Evolutionary conservation across 1,140 invertebrate genomes (phyloP).

Genomic region (roundworm (Caenorhabditis elegans)): DNA sequence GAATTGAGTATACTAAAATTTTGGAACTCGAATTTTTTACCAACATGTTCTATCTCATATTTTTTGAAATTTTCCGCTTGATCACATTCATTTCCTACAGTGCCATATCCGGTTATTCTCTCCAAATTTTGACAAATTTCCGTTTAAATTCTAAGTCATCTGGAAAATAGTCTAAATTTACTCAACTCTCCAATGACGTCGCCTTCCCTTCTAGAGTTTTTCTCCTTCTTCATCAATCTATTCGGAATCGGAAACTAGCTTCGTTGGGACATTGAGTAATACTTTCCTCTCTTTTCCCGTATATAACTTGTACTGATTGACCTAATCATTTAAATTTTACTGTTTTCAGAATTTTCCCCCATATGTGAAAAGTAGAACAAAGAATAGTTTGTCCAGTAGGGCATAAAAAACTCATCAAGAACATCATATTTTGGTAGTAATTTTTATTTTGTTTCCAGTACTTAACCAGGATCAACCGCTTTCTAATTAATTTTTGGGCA

Average conservation of each 20-base stretch:
- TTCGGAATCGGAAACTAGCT: background rate
- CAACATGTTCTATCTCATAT: background rate
- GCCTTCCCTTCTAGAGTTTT: background rate
- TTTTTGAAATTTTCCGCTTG: background rate
- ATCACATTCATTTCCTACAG: background rate
- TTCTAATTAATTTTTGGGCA: slow-evolving; percentile 5
- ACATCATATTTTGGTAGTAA: background rate
- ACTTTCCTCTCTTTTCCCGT: background rate
- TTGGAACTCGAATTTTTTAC: no score
- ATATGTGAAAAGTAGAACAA: background rate
- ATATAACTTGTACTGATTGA: background rate
- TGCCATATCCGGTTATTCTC: background rate
- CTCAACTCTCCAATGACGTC: background rate
- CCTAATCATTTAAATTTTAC: background rate
- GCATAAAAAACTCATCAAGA: background rate
- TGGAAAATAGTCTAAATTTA: background rate
- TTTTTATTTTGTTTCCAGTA: background rate
- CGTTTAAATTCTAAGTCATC: slow-evolving; percentile 11
- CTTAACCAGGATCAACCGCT: background rate
- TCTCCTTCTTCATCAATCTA: background rate
- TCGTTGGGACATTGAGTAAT: background rate
- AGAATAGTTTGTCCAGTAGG: background rate
- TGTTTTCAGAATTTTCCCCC: background rate
- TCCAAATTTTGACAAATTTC: background rate
- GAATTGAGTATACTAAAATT: no score